These are phyloP conservation scores for Sebastes taczanowskii DNA, from an alignment of 2,797 vertebrate species.

Conservation along the genomic window DNA sequence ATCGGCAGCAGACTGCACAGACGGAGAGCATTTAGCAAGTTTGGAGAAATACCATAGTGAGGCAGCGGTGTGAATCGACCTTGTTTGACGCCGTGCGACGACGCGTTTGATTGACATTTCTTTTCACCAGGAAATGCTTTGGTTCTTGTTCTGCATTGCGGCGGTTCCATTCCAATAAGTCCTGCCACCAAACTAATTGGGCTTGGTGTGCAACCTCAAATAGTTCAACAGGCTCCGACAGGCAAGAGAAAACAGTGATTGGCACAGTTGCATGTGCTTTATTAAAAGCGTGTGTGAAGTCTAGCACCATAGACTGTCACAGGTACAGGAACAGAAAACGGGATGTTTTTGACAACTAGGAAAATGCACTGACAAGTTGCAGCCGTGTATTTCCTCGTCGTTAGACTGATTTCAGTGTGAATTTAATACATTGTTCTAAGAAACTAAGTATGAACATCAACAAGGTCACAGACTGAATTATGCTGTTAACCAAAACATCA, in stretches of 20 bases:
- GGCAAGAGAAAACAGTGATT: conserved; percentile 57
- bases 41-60: conserved; percentile 16
- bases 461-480: neutral
- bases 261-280: conserved; percentile 48
- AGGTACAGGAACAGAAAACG: neutral
- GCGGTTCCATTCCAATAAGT: conserved; percentile 76
- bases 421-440: neutral
- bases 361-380: neutral
- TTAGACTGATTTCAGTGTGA: neutral
- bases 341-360: conserved; percentile 16
- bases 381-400: neutral
- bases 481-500: neutral
- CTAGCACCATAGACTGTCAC: conserved; percentile 19
- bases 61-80: conserved; percentile 53
- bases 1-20: conserved; percentile 20
- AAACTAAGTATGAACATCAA: neutral
- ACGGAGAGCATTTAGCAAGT: conserved; percentile 41
- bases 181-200: conserved; percentile 81
- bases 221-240: conserved; percentile 70
- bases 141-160: conserved; percentile 67
- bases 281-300: conserved; percentile 41
- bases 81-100: conserved; percentile 53
- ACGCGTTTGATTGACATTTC: conserved; percentile 73
- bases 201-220: conserved; percentile 72
- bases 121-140: conserved; percentile 64